Percentiles rank a stretch among this genome's conserved stretches.
These are phyloP conservation scores for Danionella dracula DNA, from an alignment of 2,797 vertebrate species.

Conservation along the genomic window DNA sequence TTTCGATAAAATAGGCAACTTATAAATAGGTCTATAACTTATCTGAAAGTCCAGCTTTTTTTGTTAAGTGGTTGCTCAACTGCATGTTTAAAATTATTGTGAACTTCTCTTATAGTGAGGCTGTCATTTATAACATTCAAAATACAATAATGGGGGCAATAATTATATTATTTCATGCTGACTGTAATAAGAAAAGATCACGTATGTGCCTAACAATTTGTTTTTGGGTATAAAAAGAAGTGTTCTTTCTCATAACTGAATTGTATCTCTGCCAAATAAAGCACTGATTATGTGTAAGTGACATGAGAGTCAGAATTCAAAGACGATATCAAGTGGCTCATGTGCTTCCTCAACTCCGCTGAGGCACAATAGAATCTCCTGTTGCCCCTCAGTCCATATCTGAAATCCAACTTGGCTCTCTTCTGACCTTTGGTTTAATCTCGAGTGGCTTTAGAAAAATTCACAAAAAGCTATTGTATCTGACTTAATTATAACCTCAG, in stretches of 20 bases:
- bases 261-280: constrained; percentile 30
- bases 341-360: constrained; percentile 51
- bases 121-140: too few species aligned
- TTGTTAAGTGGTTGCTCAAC: too few species aligned
- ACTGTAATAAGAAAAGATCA: too few species aligned
- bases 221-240: constrained; percentile 3
- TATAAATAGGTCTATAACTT: too few species aligned
- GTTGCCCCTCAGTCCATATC: constrained; percentile 58
- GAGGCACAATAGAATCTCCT: constrained; percentile 62
- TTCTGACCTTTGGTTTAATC: constrained; percentile 61
- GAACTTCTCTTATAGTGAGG: too few species aligned
- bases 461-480: constrained; percentile 73
- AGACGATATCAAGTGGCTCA: constrained; percentile 50
- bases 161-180: too few species aligned
- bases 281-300: constrained; percentile 27
- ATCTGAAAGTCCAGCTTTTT: too few species aligned
- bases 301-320: constrained; percentile 31
- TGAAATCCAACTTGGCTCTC: constrained; percentile 59
- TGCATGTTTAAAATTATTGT: too few species aligned
- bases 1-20: too few species aligned
- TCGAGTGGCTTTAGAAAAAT: constrained; percentile 53
- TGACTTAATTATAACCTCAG: constrained; percentile 69
- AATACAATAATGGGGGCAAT: too few species aligned
- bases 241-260: neutral
- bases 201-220: neutral